Base-by-base conservation (phyloP, 35 echinoderm and acorn worm genomes). In the Heliocidaris erythrogramma region DNA sequence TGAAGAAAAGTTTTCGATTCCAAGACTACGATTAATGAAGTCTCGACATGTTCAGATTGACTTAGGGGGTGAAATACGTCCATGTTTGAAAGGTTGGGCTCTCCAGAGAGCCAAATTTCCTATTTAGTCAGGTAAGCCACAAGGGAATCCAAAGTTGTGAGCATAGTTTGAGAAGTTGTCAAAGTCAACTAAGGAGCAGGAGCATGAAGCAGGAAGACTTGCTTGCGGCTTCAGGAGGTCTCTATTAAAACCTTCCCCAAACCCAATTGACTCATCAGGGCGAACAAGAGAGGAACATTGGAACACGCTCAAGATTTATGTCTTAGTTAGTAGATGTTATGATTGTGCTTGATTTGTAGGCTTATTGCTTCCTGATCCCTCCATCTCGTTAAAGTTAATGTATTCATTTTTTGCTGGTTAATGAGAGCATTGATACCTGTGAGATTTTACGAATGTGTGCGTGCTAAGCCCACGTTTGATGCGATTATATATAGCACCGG, bases 241-340 rank as follows among this genome's bases (percentile, higher is more conserved):
- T 92, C 91, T 92, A 92, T 92, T 92, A 92, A 92, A 92, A 92
- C 91, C 91, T 92, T 92, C 91, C 91, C 91, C 91, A 92, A 92
- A 92, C 91, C 49, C 48, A 59, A 92, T 92, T 92, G 91, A 92
- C 91, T 92, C 91, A 92, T 92, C 91, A 92, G 91, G 32, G 16
- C n/a, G 48, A 89, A 89, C 91, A 92, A 92, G 91, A 59, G 49
- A 59, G 49, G 24, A 59, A 59, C 29, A 92, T 52, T 92, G 91
- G 91, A 92, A 92, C 49, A 49, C 91, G 50, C 91, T 92, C 91
- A 92, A 92, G 91, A 92, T 92, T 92, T 89, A 89, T 42, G 87
- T 89, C 87, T 89, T 89, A 89, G 87, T 89, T 89, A 89, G 47
- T 89, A 48, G 87, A 89, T 89, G 87, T 89, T 89, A 48, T 89